These are phyloP conservation scores for Achroia grisella DNA, from an alignment of 1,140 invertebrate genomes.

Conservation along the genomic window DNA sequence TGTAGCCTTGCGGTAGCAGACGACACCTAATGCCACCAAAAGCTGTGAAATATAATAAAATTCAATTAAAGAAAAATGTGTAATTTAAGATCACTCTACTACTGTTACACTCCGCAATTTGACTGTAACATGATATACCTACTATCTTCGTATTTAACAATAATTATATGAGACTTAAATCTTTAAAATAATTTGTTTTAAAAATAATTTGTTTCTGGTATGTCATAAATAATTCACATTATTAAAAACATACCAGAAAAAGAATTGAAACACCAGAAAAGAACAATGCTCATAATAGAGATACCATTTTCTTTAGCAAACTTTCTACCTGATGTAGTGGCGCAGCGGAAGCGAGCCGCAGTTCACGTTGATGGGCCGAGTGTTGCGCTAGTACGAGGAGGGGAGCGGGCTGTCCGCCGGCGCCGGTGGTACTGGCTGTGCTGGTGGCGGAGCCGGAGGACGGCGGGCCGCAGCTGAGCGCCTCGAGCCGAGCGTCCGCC, in stretches of 20 bases:
- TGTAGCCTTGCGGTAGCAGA: constrained; percentile 92
- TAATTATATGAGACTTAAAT: too few relatives aligned
- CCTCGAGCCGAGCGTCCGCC: constrained; percentile 75
- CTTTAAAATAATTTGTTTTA: too few relatives aligned
- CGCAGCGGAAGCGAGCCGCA: constrained; percentile 37
- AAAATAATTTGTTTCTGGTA: too few relatives aligned
- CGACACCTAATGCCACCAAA: constrained; percentile 89
- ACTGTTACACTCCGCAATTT: too few relatives aligned
- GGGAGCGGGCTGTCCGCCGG: constrained; percentile 33
- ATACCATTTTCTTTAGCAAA: too few relatives aligned
- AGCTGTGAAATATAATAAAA: constrained; percentile 76
- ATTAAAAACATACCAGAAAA: too few relatives aligned
- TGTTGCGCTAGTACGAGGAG: constrained; percentile 37
- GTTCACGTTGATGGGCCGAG: constrained; percentile 58
- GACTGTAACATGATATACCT: too few relatives aligned
- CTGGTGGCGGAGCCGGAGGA: constrained; percentile 18
- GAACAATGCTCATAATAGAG: too few relatives aligned
- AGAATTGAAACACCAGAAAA: too few relatives aligned
- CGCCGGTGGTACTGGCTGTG: constrained; percentile 26
- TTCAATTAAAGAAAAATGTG: neutral
- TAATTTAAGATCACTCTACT: too few relatives aligned
- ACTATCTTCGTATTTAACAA: too few relatives aligned
- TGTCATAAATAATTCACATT: too few relatives aligned
- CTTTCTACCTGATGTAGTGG: constrained; percentile 55
- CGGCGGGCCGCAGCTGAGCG: constrained; percentile 39